Evolutionary conservation across 1,140 invertebrate genomes (phyloP), one percentile per base, ranked within the genome.

Genomic region (Eriosoma lanigerum): DNA sequence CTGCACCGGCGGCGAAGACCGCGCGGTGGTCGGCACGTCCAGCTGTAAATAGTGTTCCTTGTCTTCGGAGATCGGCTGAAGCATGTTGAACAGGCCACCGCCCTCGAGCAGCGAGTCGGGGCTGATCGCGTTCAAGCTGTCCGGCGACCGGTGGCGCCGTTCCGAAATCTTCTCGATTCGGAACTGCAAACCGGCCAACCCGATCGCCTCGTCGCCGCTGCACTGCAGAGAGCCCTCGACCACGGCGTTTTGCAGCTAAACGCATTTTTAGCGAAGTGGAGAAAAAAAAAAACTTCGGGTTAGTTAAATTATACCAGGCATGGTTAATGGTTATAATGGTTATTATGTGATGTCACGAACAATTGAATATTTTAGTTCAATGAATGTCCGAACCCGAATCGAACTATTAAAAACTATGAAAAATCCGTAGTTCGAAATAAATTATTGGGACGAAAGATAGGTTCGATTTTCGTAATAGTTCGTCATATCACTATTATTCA

Each of bases 121-220:
- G 75, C 83, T 81, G 58, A 70, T 64, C n/a, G 52, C 56, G 29
- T 60, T n/a, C n/a, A 66, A 32, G 32, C 80, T 64, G 70, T 76
- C 66, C 48, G 64, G 64, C 10, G 68, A 62, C 56, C 32, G 75
- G 78, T 82, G 52, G 80, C 82, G 82, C 48, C 83, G 81, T 17
- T 90, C 90, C 89, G 90, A 91, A 17, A 88, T 88, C 83, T 92
- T 90, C 83, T 92, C 90, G 48, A 92, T 88, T 38, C 91, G 88
- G 3, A 92, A 86, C 83, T 92, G 91, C 56, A 92, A 90, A 29
- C 89, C 89, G 15, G 91, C 91, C 66, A 92, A 84, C 10, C 89
- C 88, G 0, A 91, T 90, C 5, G 90, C 91, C 82, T 92, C 91
- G 81, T 92, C 91, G 84, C 91, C 91, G 64, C 89, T 89, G 84